Evolutionary conservation across 2,797 vertebrate genomes (phyloP).

Genomic region (Gallinago nigripennis): DNA sequence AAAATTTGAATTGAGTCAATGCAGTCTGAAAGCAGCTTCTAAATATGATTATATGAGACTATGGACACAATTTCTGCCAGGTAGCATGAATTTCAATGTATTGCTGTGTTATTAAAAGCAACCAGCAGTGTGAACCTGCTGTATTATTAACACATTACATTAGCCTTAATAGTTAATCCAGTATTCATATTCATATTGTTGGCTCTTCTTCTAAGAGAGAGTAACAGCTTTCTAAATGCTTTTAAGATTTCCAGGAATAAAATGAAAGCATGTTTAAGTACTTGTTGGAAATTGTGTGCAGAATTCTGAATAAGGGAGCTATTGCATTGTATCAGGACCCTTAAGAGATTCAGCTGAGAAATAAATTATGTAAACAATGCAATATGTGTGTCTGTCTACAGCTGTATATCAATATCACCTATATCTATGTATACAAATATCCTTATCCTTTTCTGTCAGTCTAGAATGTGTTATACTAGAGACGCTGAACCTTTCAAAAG

Average conservation of each 20-base stretch:
- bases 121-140: neutral
- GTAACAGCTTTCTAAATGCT: conserved; percentile 58
- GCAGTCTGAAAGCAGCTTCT: neutral
- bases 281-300: conserved; percentile 30
- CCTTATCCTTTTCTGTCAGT: conserved; percentile 3
- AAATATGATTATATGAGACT: conserved; percentile 15
- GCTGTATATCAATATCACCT: conserved; percentile 65
- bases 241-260: conserved; percentile 57
- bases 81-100: conserved; percentile 6
- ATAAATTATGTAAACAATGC: conserved; percentile 71
- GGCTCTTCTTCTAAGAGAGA: conserved; percentile 46
- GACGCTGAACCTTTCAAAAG: conserved; percentile 51
- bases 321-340: conserved; percentile 56
- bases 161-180: conserved; percentile 33
- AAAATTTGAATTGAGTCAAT: neutral
- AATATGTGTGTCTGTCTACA: conserved; percentile 56
- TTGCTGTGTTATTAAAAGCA: conserved; percentile 24
- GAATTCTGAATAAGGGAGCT: conserved; percentile 32
- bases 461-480: conserved; percentile 44
- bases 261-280: conserved; percentile 68
- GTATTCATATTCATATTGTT: conserved; percentile 48
- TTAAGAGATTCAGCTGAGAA: conserved; percentile 62
- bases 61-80: neutral
- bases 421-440: conserved; percentile 56
- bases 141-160: conserved; percentile 50